phyloP scores from a whole-genome alignment of 2,113 vertebrate genomes.

The Trinectes maculatus region DNA sequence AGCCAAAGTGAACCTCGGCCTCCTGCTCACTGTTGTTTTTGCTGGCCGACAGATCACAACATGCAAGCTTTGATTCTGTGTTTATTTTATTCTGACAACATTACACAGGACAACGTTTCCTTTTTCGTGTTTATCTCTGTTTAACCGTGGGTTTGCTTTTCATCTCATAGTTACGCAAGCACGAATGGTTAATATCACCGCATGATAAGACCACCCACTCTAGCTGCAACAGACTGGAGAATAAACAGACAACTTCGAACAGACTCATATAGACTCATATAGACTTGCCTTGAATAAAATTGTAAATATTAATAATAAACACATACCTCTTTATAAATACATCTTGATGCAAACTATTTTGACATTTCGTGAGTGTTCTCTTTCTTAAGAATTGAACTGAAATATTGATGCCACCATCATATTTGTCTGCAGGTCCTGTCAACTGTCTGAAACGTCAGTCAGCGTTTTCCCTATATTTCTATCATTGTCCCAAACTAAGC shows the following conservation, averaged over 20 bases:
- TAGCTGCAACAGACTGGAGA: constrained; percentile 14
- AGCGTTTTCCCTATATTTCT: too few species aligned
- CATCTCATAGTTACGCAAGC: constrained; percentile 20
- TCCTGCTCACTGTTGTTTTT: constrained; percentile 5
- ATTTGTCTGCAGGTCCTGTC: too few species aligned
- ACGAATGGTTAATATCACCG: constrained; percentile 40
- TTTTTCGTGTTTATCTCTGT: constrained; percentile 27
- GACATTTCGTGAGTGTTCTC: too few species aligned
- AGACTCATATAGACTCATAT: constrained; percentile 23
- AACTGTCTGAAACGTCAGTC: too few species aligned
- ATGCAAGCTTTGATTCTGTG: constrained; percentile 21
- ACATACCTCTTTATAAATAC: too few species aligned
- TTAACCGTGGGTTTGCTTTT: constrained; percentile 10
- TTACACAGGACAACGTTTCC: constrained; percentile 20
- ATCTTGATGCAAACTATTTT: too few species aligned
- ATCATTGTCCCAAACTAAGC: too few species aligned
- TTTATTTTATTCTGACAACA: constrained; percentile 21
- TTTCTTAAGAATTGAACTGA: too few species aligned
- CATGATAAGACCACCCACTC: constrained; percentile 19
- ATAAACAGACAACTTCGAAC: constrained; percentile 35
- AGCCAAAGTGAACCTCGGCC: constrained; percentile 20
- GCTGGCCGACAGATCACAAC: constrained; percentile 37
- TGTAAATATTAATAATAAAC: too few species aligned
- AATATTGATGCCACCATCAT: too few species aligned
- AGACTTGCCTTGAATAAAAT: too few species aligned